Conservation (phyloP, 2,888 invertebrate species). For the Caenorhabditis becei region DNA sequence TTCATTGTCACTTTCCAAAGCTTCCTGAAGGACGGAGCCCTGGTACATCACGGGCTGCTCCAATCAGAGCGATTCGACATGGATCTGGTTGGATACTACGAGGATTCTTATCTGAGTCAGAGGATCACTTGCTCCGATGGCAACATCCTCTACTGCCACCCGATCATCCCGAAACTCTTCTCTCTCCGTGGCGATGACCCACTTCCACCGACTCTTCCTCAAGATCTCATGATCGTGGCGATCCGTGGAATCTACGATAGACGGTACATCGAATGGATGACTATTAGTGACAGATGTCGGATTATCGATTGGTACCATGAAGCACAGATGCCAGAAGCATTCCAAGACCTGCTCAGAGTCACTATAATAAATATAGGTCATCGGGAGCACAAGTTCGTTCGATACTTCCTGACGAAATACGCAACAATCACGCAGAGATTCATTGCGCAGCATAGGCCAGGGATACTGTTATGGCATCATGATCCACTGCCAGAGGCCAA, state of each 20-base stretch:
- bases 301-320: slow-evolving; percentile 14
- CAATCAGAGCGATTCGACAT: no score
- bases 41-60: no score
- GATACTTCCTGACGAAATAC: neutral
- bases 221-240: neutral
- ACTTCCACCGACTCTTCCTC: neutral
- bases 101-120: neutral
- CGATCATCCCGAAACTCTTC: neutral
- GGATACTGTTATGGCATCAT: slow-evolving; percentile 15
- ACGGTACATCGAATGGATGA: neutral
- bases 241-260: slow-evolving; percentile 1
- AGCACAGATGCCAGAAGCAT: slow-evolving; percentile 27
- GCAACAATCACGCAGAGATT: neutral
- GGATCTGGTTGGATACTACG: no score
- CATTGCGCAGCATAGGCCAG: slow-evolving; percentile 30
- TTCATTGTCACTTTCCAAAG: neutral
- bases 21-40: slow-evolving; percentile 1
- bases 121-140: neutral
- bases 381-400: neutral
- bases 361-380: no score
- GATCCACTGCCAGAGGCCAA: slow-evolving; percentile 1
- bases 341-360: slow-evolving; percentile 9
- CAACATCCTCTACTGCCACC: slow-evolving; percentile 1
- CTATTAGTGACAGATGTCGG: neutral
- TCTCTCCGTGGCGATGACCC: neutral